Percentiles rank a stretch among this genome's conserved stretches.
Conservation (phyloP, 2,797 vertebrate species). For the Manis javanica region DNA sequence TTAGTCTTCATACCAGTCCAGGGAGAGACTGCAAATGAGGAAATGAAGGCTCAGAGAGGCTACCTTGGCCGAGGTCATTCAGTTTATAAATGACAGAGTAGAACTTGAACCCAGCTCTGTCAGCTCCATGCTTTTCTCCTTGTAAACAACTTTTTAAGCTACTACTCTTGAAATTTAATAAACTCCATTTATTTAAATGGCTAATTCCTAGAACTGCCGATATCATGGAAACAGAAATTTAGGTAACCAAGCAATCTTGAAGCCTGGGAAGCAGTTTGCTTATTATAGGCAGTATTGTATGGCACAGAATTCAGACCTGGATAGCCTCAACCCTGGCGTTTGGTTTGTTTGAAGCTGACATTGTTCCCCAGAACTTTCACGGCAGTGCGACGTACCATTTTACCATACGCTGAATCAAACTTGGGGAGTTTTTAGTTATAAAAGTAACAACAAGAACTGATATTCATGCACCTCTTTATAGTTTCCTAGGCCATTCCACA, state of each 20-base stretch:
- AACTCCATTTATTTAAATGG: constrained; percentile 15
- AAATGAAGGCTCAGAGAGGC: not conserved
- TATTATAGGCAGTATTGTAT: not conserved
- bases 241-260: not conserved
- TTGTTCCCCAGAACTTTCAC: not conserved
- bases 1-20: not conserved
- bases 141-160: not conserved
- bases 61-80: not conserved
- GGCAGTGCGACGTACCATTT: constrained; percentile 26
- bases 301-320: not conserved
- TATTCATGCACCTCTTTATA: constrained; percentile 72
- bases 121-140: not conserved
- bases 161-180: not conserved
- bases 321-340: not conserved
- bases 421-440: constrained; percentile 34
- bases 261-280: not conserved
- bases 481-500: constrained; percentile 51
- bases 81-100: not conserved
- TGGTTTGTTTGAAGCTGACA: not conserved
- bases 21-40: not conserved
- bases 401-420: not conserved
- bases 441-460: constrained; percentile 41
- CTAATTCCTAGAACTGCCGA: not conserved
- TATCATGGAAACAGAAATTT: not conserved
- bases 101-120: constrained; percentile 36